A percentile compares a stretch with the other conserved stretches of the same genome.
Evolutionary conservation across 2,888 invertebrate genomes (phyloP).

Genomic region (Oegoconia quadripuncta): DNA sequence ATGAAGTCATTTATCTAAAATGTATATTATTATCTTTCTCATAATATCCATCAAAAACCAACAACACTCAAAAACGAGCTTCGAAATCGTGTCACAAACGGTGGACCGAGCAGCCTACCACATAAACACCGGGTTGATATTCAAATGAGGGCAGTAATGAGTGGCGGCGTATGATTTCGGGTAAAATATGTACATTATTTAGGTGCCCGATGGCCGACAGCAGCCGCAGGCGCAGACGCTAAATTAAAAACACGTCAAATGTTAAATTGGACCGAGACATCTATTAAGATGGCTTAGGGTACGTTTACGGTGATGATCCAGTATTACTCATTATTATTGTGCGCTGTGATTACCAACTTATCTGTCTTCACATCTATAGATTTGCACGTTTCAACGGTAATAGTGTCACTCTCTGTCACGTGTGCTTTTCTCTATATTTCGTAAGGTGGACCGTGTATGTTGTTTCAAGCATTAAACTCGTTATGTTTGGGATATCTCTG

Average conservation of each 20-base stretch:
- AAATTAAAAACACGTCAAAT: conserved; percentile 80
- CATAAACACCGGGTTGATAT: conserved; percentile 33
- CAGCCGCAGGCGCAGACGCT: conserved; percentile 73
- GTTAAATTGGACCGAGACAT: conserved; percentile 78
- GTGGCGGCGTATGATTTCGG: conserved; percentile 64
- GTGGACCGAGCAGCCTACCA: conserved; percentile 26
- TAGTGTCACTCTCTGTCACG: too few species aligned
- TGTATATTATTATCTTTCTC: too few species aligned
- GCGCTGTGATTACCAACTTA: not conserved
- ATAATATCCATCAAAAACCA: not conserved
- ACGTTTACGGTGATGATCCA: conserved; percentile 34
- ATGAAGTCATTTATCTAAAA: too few species aligned
- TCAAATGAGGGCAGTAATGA: conserved; percentile 67
- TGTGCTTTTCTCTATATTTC: too few species aligned
- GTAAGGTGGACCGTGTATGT: too few species aligned
- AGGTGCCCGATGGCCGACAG: conserved; percentile 43
- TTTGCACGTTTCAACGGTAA: too few species aligned
- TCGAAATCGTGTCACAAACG: conserved; percentile 23
- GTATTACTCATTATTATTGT: not conserved
- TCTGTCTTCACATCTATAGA: too few species aligned
- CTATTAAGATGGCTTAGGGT: conserved; percentile 65
- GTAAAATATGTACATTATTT: conserved; percentile 47
- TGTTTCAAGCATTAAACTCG: not conserved
- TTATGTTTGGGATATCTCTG: not conserved
- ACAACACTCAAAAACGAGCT: conserved; percentile 21